Percentiles rank a stretch among this genome's conserved stretches.
These are phyloP conservation scores for Lycia hirtaria DNA, from an alignment of 2,888 invertebrate genomes.

Conservation along the genomic window DNA sequence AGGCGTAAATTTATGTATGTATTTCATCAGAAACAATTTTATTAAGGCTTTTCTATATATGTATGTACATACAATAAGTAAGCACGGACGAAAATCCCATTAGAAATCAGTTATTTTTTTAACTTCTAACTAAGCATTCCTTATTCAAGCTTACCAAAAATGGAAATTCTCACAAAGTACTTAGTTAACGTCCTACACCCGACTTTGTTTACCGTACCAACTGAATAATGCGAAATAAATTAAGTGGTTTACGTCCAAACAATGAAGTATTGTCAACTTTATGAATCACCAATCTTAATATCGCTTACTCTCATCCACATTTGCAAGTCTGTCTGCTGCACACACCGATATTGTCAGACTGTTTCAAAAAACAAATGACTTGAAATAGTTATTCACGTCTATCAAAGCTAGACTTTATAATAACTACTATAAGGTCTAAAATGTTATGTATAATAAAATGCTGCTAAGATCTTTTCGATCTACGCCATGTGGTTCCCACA, in stretches of 20 bases:
- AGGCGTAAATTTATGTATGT: too few species aligned
- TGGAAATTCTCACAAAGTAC: conserved; percentile 5
- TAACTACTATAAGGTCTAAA: conserved; percentile 22
- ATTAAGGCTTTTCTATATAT: too few species aligned
- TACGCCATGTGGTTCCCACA: conserved; percentile 53
- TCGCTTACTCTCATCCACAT: conserved; percentile 64
- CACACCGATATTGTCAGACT: conserved; percentile 58
- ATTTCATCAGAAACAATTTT: too few species aligned
- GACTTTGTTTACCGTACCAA: conserved; percentile 35
- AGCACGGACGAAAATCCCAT: too few species aligned
- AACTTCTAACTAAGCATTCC: too few species aligned
- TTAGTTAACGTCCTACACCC: conserved; percentile 24
- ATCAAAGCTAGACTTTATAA: conserved; percentile 38
- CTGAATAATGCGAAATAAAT: conserved; percentile 43
- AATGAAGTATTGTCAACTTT: conserved; percentile 64
- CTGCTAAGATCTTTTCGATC: conserved; percentile 42
- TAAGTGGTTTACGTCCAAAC: conserved; percentile 55
- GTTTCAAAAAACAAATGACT: conserved; percentile 36
- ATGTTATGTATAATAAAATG: conserved; percentile 29
- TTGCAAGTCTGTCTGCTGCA: conserved; percentile 68
- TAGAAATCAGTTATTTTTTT: too few species aligned
- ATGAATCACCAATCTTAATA: conserved; percentile 69
- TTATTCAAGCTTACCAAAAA: conserved; percentile 1
- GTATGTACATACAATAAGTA: too few species aligned
- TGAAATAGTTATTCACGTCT: neutral